phyloP scores from a whole-genome alignment of 1,140 invertebrate genomes.

The Phthorimaea operculella region DNA sequence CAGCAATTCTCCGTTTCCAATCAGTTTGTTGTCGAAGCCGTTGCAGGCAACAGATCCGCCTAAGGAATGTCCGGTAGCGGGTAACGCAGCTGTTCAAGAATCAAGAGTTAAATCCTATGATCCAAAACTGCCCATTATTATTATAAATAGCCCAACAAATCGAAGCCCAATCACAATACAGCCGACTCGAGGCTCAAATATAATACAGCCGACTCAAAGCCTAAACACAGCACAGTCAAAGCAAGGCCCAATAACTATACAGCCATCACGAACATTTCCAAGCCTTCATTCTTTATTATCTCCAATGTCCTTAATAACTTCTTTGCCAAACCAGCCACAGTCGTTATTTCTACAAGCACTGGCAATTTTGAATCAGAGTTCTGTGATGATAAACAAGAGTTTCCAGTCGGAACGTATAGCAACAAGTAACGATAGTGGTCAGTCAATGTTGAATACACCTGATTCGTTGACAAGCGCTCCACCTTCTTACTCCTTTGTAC shows the following conservation, averaged over 20 bases:
- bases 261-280: not conserved
- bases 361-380: slow-evolving; percentile 41
- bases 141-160: not conserved
- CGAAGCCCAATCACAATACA: not conserved
- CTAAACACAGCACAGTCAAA: too few relatives aligned
- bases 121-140: not conserved
- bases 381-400: slow-evolving; percentile 12
- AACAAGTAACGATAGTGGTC: not conserved
- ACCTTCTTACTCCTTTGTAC: slow-evolving; percentile 59
- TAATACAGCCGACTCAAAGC: not conserved
- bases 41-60: too few relatives aligned
- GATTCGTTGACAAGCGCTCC: slow-evolving; percentile 52
- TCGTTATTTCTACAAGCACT: slow-evolving; percentile 43
- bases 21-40: too few relatives aligned
- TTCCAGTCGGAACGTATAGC: not conserved
- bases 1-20: not conserved
- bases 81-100: too few relatives aligned
- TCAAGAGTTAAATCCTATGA: too few relatives aligned
- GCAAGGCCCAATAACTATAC: not conserved
- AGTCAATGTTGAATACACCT: slow-evolving; percentile 38
- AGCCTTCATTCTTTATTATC: slow-evolving; percentile 21
- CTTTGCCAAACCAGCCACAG: slow-evolving; percentile 26
- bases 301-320: not conserved
- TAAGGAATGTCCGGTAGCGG: too few relatives aligned
- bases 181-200: not conserved